phyloP scores from a whole-genome alignment of 2,888 invertebrate genomes.

The Deroplatys truncata region DNA sequence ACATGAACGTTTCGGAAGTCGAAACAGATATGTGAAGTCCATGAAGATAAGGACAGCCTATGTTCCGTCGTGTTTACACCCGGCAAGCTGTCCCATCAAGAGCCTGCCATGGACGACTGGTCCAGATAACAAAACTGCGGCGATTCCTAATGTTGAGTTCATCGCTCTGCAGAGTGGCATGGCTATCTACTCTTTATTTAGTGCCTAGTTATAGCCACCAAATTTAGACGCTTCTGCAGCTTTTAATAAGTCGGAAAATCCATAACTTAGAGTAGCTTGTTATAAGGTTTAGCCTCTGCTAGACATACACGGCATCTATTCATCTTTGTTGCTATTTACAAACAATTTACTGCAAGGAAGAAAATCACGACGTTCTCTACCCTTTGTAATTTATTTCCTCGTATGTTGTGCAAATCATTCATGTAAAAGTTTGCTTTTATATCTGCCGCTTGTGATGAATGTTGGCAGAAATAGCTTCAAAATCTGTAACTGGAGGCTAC shows the following conservation, averaged over 20 bases:
- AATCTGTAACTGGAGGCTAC: too few relatives aligned
- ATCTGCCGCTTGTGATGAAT: too few relatives aligned
- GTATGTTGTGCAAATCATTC: too few relatives aligned
- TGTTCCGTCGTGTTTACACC: not conserved
- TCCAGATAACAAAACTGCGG: not conserved
- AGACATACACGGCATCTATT: too few relatives aligned
- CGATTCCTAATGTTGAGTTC: not conserved
- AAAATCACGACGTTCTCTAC: too few relatives aligned
- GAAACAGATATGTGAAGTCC: not conserved
- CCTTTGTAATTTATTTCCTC: too few relatives aligned
- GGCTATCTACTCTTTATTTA: not conserved
- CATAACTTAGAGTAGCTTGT: not conserved
- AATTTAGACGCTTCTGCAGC: not conserved
- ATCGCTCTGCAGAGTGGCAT: not conserved
- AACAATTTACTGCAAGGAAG: too few relatives aligned
- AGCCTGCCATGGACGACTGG: not conserved
- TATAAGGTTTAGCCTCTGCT: too few relatives aligned
- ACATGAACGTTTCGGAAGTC: not conserved
- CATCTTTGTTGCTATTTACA: too few relatives aligned
- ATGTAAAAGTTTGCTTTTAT: too few relatives aligned
- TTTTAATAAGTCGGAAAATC: not conserved
- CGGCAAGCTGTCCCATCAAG: not conserved
- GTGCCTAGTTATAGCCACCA: not conserved
- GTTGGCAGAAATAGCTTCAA: too few relatives aligned
- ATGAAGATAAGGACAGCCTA: not conserved